Evolutionary conservation across 2,797 vertebrate genomes (phyloP).

Genomic region (Botia almorhae): DNA sequence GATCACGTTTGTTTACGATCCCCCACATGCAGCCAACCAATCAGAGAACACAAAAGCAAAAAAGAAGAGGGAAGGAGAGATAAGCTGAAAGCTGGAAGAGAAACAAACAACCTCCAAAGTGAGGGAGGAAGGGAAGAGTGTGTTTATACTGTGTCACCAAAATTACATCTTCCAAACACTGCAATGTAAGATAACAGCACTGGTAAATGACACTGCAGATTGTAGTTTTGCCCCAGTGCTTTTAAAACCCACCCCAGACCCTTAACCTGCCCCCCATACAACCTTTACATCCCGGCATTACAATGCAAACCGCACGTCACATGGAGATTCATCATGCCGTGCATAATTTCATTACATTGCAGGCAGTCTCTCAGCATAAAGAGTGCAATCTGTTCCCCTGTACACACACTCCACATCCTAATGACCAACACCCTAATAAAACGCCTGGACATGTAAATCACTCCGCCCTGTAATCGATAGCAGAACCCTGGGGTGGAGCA

Average conservation of each 20-base stretch:
- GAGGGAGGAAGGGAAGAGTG: background rate
- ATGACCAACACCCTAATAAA: conserved; percentile 56
- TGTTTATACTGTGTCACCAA: conserved; percentile 18
- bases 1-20: background rate
- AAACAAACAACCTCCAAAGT: background rate
- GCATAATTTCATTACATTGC: conserved; percentile 75
- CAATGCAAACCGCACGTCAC: conserved; percentile 31
- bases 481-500: conserved; percentile 54
- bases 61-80: background rate
- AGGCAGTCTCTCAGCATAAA: conserved; percentile 67
- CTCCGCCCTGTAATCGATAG: conserved; percentile 47
- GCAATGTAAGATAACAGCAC: conserved; percentile 27
- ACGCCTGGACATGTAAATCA: conserved; percentile 61
- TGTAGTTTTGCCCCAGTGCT: background rate
- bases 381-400: conserved; percentile 69
- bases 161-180: conserved; percentile 18
- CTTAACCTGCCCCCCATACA: conserved; percentile 24
- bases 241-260: conserved; percentile 23
- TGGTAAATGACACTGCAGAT: background rate
- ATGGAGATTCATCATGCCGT: conserved; percentile 68
- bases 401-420: conserved; percentile 47
- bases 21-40: background rate
- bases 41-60: background rate
- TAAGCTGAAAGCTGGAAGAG: background rate
- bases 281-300: conserved; percentile 30